These are phyloP conservation scores for Pantherophis guttatus DNA, from an alignment of 2,113 vertebrate species.

Conservation along the genomic window DNA sequence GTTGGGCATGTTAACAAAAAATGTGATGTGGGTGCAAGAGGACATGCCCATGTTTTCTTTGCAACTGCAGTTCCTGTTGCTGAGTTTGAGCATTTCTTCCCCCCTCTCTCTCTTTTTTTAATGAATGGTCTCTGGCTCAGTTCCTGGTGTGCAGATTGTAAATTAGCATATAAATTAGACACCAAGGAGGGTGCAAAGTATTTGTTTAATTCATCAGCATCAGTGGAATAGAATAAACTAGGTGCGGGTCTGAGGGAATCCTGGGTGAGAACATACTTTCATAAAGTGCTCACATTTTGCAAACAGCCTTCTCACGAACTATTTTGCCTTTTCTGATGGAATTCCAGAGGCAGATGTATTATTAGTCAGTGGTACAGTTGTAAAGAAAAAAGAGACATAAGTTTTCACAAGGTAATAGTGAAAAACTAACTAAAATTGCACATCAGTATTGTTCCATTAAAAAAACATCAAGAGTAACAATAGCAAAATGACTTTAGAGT, in stretches of 20 bases:
- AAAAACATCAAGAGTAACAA: not conserved
- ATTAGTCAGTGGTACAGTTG: not conserved
- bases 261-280: conserved; percentile 50
- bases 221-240: conserved; percentile 54
- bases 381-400: conserved; percentile 34
- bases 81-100: conserved; percentile 36
- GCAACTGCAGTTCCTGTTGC: conserved; percentile 32
- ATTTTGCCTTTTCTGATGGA: conserved; percentile 34
- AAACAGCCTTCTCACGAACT: not conserved
- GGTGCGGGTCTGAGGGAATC: conserved; percentile 47
- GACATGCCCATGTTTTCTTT: conserved; percentile 29
- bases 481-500: not conserved
- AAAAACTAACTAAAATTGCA: not conserved
- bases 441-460: not conserved
- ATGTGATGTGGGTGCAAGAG: conserved; percentile 25
- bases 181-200: conserved; percentile 50
- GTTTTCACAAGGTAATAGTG: not conserved
- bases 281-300: conserved; percentile 34
- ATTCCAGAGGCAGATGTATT: not conserved
- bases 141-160: conserved; percentile 45
- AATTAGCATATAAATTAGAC: conserved; percentile 56
- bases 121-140: conserved; percentile 35
- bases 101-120: not conserved
- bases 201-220: conserved; percentile 51
- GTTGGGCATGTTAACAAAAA: not conserved